phyloP scores from a whole-genome alignment of 2,797 vertebrate species.

The Peromyscus nudipes region DNA sequence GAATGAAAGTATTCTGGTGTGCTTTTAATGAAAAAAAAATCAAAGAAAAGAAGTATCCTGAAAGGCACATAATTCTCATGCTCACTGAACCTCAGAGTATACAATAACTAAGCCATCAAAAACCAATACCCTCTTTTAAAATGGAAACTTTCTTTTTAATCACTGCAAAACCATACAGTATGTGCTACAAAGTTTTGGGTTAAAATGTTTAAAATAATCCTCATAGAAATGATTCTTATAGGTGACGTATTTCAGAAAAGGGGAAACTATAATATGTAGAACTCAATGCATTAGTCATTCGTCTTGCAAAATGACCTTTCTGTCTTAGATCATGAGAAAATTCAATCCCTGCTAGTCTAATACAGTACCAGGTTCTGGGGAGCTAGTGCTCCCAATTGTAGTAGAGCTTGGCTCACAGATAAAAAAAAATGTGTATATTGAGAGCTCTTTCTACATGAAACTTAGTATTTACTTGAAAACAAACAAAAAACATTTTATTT shows the following conservation, averaged over 20 bases:
- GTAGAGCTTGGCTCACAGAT: background rate
- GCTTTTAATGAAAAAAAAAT: slow-evolving; percentile 39
- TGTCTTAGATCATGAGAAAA: slow-evolving; percentile 56
- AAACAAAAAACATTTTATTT: slow-evolving; percentile 24
- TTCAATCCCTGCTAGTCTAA: slow-evolving; percentile 13
- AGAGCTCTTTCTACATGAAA: slow-evolving; percentile 15
- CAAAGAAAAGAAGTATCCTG: slow-evolving; percentile 1
- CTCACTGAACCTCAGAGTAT: slow-evolving; percentile 31
- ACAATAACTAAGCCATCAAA: slow-evolving; percentile 64
- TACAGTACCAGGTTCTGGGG: background rate
- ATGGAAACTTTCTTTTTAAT: slow-evolving; percentile 62
- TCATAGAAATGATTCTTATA: slow-evolving; percentile 59
- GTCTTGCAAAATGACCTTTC: slow-evolving; percentile 63
- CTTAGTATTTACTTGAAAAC: slow-evolving; percentile 52
- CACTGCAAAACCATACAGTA: slow-evolving; percentile 46
- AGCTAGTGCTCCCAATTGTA: slow-evolving; percentile 20
- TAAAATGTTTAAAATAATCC: slow-evolving; percentile 66
- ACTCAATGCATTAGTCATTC: slow-evolving; percentile 45
- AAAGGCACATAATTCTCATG: slow-evolving; percentile 48
- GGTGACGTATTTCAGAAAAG: slow-evolving; percentile 60
- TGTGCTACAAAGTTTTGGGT: slow-evolving; percentile 56
- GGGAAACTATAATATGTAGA: slow-evolving; percentile 55
- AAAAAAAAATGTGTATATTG: slow-evolving; percentile 62
- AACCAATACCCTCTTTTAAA: slow-evolving; percentile 57
- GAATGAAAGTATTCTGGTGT: slow-evolving; percentile 17